Percentiles rank a stretch among this genome's conserved stretches.
These are phyloP conservation scores for Sylvia borin DNA, from an alignment of 2,797 vertebrate genomes.

Conservation along the genomic window DNA sequence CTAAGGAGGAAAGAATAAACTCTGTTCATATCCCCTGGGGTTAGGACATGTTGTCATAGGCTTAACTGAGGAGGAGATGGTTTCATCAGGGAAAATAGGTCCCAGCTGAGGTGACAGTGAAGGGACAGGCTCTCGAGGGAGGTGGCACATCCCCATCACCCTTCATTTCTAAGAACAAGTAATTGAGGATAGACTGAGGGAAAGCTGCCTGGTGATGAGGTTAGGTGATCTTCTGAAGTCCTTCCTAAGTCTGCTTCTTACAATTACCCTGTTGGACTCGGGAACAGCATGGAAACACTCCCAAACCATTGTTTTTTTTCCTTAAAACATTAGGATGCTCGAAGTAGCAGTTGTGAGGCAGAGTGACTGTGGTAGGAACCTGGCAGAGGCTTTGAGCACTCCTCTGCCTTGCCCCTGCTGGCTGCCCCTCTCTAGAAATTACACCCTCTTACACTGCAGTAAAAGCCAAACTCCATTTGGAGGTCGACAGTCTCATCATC, in stretches of 20 bases:
- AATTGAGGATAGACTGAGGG: not conserved
- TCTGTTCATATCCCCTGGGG: not conserved
- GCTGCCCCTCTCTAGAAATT: not conserved
- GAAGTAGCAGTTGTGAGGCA: not conserved
- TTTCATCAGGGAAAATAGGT: not conserved
- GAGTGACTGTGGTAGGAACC: not conserved
- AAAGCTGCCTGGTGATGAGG: not conserved
- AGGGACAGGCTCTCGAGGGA: not conserved
- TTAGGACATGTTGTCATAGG: conserved; percentile 21
- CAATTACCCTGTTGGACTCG: fast-evolving
- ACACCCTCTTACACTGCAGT: not conserved
- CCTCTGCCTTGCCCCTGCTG: not conserved
- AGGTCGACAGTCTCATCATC: fast-evolving
- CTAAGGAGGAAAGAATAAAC: conserved; percentile 24
- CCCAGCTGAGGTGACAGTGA: not conserved
- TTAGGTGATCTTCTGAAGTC: not conserved
- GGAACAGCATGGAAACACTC: not conserved
- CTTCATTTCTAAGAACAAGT: not conserved
- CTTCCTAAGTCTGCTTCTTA: not conserved
- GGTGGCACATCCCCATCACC: fast-evolving
- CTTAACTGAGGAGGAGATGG: not conserved
- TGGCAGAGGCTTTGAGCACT: not conserved
- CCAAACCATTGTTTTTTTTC: fast-evolving
- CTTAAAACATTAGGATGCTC: not conserved
- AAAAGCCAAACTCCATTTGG: not conserved